These are phyloP conservation scores for Coreoperca whiteheadi DNA, from an alignment of 2,113 vertebrate genomes.

Conservation along the genomic window DNA sequence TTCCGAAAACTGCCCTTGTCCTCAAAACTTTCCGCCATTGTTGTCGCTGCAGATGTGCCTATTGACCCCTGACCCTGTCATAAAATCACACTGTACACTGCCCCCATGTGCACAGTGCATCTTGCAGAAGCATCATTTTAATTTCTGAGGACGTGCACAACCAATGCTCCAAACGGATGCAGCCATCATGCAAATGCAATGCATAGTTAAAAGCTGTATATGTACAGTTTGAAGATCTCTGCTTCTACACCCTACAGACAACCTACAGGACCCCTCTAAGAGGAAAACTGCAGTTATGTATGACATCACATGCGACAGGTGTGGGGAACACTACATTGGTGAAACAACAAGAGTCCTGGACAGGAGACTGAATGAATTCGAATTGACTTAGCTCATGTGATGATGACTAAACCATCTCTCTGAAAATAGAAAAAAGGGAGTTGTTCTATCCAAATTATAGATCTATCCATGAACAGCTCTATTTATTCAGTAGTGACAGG, in stretches of 20 bases:
- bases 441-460: background rate
- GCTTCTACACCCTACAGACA: slow-evolving; percentile 1
- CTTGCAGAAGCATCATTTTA: no score
- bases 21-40: no score
- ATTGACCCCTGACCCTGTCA: no score
- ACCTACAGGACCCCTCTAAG: background rate
- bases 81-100: no score
- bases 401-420: background rate
- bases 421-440: background rate
- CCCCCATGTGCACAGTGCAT: no score
- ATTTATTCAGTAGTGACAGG: background rate
- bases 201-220: no score
- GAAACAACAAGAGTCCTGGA: background rate
- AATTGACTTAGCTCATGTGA: background rate
- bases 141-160: no score
- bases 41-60: no score
- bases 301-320: background rate
- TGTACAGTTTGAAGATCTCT: background rate
- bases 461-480: background rate
- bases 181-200: no score
- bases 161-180: no score
- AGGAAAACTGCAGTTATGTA: background rate
- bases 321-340: background rate
- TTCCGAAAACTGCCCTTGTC: no score
- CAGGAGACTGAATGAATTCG: background rate